Conservation (phyloP, 2,888 invertebrate genomes). For the Clistopyga incitator region DNA sequence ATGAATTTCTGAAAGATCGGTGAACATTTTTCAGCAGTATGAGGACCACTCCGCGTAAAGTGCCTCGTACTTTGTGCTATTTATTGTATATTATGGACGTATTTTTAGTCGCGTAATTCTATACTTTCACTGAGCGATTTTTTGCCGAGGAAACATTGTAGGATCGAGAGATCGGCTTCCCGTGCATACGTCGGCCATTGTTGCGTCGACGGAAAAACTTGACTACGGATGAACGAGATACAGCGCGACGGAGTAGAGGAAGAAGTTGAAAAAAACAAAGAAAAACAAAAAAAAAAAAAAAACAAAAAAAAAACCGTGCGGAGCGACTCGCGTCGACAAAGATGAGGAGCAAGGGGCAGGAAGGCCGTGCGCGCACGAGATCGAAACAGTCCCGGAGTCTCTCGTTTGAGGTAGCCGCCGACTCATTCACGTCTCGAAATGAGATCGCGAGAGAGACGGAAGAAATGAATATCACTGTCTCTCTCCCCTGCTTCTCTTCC, state of each 20-base stretch:
- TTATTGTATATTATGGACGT: neutral
- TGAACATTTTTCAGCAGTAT: neutral
- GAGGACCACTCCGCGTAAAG: neutral
- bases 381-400: slow-evolving; percentile 64
- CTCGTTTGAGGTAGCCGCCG: slow-evolving; percentile 83
- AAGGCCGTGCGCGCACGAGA: slow-evolving; percentile 56
- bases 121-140: slow-evolving; percentile 14
- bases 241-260: neutral
- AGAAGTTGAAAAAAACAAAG: slow-evolving; percentile 57
- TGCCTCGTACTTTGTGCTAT: neutral
- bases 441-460: slow-evolving; percentile 75
- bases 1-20: neutral
- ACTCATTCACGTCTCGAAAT: slow-evolving; percentile 83
- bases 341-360: slow-evolving; percentile 57
- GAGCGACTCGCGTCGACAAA: slow-evolving; percentile 35
- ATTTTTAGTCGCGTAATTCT: neutral
- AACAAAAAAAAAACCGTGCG: slow-evolving; percentile 6
- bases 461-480: slow-evolving; percentile 27
- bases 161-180: slow-evolving; percentile 5
- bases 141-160: neutral
- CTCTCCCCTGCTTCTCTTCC: slow-evolving; percentile 52
- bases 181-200: slow-evolving; percentile 52
- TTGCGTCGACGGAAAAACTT: slow-evolving; percentile 64
- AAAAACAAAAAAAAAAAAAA: slow-evolving; percentile 46
- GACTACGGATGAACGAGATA: slow-evolving; percentile 56